Evolutionary conservation across 2,113 vertebrate species (phyloP), one percentile per base, ranked within the genome.

Genomic region (Cariama cristata): DNA sequence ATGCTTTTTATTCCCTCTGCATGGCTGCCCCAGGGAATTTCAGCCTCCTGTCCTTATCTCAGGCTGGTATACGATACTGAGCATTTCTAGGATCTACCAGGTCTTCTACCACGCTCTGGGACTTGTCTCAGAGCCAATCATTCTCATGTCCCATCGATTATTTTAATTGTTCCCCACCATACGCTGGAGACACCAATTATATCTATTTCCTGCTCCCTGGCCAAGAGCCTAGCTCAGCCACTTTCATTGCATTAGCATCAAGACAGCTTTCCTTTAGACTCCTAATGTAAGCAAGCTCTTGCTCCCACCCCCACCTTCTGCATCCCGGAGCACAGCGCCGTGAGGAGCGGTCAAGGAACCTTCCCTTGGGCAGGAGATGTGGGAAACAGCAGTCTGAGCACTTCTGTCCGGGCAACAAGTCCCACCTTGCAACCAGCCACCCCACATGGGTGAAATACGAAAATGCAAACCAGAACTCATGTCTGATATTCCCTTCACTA

Each of bases 201-300:
- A 67, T 60, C 77, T 72, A 60, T 88, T 83, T 87, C 83, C 93
- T 92, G 93, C 83, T 67, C 71, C 68, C 89, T 75, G 82, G 79
- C 88, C 86, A 28, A 38, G 63, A 90, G 86, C 91, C 86, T 56
- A 69, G 82, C 83, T 93, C 87, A 75, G 92, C 79, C 74, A 75
- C 93, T 86, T 82, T 59, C 86, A 66, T 6, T 86, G 63, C 75
- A 64, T 77, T 56, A 93, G 93, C 95, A 79, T 28, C 12, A 9
- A 88, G 76, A 63, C 88, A 92, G 55, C 88, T 88, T 67, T 76
- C 58, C 95, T 90, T 59, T 15, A 77, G 82, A 17, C 45, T 74
- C 86, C 64, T 64, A 22, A 35, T 8, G 47, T 5, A 45, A 79
- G 50, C 23, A 33, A 86, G 84, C 52, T 38, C 38, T 38, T 38